A percentile compares a stretch with the other conserved stretches of the same genome.
phyloP scores from a whole-genome alignment of 2,888 invertebrate genomes.

The Orchestes rusci region DNA sequence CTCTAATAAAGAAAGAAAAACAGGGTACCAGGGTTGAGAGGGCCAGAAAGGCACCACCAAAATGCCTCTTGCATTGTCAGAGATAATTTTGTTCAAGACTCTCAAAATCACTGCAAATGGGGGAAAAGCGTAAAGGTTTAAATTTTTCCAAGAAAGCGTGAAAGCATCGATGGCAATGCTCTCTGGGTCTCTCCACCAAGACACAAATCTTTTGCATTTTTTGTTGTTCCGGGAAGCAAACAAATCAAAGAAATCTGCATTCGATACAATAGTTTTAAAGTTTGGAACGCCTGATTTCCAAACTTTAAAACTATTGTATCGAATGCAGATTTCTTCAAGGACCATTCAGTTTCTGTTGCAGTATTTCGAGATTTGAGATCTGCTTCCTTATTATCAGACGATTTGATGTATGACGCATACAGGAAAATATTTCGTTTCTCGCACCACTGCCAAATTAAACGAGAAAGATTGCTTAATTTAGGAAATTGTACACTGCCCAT shows the following conservation, averaged over 20 bases:
- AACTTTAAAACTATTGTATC: slow-evolving; percentile 6
- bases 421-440: slow-evolving; percentile 13
- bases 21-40: slow-evolving; percentile 14
- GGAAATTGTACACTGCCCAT: too few species aligned
- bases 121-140: too few species aligned
- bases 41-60: slow-evolving; percentile 18
- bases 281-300: too few species aligned
- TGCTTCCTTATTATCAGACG: slow-evolving; percentile 12
- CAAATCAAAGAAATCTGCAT: slow-evolving; percentile 18
- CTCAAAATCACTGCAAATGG: too few species aligned
- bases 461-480: too few species aligned
- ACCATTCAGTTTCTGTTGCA: slow-evolving; percentile 1
- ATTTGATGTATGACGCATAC: slow-evolving; percentile 15
- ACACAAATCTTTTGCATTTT: slow-evolving; percentile 28
- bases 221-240: slow-evolving; percentile 16
- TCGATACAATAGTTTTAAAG: too few species aligned
- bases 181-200: slow-evolving; percentile 24
- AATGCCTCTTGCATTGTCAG: too few species aligned
- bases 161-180: slow-evolving; percentile 30
- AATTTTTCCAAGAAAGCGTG: slow-evolving; percentile 23
- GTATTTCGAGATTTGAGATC: slow-evolving; percentile 6
- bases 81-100: too few species aligned
- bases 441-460: slow-evolving; percentile 18
- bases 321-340: slow-evolving; percentile 1
- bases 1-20: slow-evolving; percentile 9